Evolutionary conservation across 1,140 invertebrate genomes (phyloP), one percentile per base, ranked within the genome.

Genomic region (Danaus plexippus): DNA sequence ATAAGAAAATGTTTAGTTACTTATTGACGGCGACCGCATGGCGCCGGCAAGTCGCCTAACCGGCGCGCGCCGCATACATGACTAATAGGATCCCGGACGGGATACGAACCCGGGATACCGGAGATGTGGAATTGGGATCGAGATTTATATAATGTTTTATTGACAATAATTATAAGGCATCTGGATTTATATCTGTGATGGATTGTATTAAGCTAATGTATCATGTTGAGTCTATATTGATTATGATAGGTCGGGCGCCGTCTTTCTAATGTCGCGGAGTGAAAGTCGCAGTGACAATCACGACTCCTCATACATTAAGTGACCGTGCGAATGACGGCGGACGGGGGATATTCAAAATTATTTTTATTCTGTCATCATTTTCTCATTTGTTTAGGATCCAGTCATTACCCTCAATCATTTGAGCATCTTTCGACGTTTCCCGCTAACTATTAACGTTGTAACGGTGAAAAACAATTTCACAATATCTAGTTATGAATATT

Each of bases 271-370:
- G 73, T 70, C 64, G 54, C 65, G 61, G 55, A 74, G 77, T 75
- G 80, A 83, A 83, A 83, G 80, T 80, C 54, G 51, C 47, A 59
- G 59, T 71, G 22, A 32, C 2, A 32, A 70, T 76, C 79, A 82
- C 79, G 79, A 82, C 67, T 77, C 74, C 71, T 69, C 73, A 80
- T 82, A 83, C 69, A 80, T 80, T 83, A 73, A 62, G 66, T 18
- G 60, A 75, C 73, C 75, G 79, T 82, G 79, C 75, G 79, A 82
- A 80, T 78, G 69, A 65, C 63, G 61, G 54, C 66, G 64, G 61
- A 68, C 58, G 61, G 52, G 63, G 71, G 69, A 70, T 77, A 75
- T 72, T 69, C 66, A 64, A 67, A 72, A 65, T 65, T 49, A 67
- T 78, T 73, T 74, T 71, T 71, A 53, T 57, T 47, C 64, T 63